A percentile compares a stretch with the other conserved stretches of the same genome.
Conservation (phyloP, 2,888 invertebrate genomes). For the Andrena dorsata region DNA sequence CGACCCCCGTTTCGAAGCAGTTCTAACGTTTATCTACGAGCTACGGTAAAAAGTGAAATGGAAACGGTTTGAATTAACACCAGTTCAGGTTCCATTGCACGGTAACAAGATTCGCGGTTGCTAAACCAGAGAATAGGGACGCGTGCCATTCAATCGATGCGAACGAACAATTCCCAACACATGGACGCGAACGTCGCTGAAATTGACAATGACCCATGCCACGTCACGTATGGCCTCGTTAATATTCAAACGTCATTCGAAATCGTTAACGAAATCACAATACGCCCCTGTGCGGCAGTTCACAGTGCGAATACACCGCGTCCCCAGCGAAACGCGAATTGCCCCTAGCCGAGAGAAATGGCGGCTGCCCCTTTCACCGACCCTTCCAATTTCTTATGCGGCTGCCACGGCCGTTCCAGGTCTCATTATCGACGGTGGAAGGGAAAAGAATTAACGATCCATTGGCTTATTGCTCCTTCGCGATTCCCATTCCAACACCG, state of each 20-base stretch:
- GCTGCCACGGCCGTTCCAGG: slow-evolving; percentile 8
- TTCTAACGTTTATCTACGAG: too few species aligned
- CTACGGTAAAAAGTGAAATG: not conserved
- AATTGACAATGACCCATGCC: slow-evolving; percentile 26
- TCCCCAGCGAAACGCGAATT: not conserved
- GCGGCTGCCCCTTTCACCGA: not conserved
- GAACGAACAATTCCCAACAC: slow-evolving; percentile 11
- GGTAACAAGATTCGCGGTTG: slow-evolving; percentile 5
- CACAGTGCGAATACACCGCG: not conserved
- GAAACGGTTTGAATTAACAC: too few species aligned
- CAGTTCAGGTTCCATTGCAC: not conserved
- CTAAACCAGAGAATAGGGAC: slow-evolving; percentile 2
- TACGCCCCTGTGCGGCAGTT: slow-evolving; percentile 5
- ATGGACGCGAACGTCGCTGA: not conserved
- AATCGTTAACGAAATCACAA: slow-evolving; percentile 36
- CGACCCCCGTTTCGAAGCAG: too few species aligned
- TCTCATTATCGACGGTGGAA: slow-evolving; percentile 35
- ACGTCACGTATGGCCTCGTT: slow-evolving; percentile 24
- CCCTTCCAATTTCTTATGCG: slow-evolving; percentile 30
- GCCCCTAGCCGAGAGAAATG: not conserved
- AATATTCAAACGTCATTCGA: slow-evolving; percentile 43
- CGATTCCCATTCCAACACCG: slow-evolving; percentile 3
- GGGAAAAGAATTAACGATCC: slow-evolving; percentile 33
- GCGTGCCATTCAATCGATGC: not conserved
- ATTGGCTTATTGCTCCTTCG: slow-evolving; percentile 37